Base-by-base conservation (phyloP, 2,888 invertebrate genomes). In the Malthinus flaveolus region DNA sequence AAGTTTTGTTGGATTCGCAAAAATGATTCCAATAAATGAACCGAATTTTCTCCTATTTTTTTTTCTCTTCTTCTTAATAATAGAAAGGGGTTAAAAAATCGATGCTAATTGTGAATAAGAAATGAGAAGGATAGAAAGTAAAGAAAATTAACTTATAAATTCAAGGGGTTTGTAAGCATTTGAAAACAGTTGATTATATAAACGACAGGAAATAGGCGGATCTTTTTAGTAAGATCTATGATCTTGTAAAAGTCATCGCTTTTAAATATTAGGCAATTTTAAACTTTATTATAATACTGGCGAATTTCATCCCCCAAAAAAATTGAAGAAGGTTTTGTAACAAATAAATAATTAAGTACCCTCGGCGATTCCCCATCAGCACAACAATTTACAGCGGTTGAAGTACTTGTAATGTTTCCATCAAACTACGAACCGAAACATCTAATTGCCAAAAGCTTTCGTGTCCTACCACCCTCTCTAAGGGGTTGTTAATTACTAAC, bases 381-480 rank as follows among this genome's bases (percentile, higher is more conserved):
- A 68, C 64, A 54, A 66, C 70, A 73, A 73, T 75, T 74, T 75
- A 71, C 71, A 71, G 71, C 70, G 71, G 68, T 69, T 69, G 68
- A 63, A 55, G 68, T 67, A 66, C 65, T 69, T 67, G 70, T 73
- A 73, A 74, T 74, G 72, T 72, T 70, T 73, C 73, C 70, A 74
- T 73, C 71, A 72, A 61, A 57, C 57, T 61, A 61, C 61, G 70
- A 70, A 71, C 69, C 73, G 72, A 71, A 74, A 75, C 74, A 68
- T 70, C 73, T 74, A 76, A 76, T 76, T 75, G 75, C 75, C 73
- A 72, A 76, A 76, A 76, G 76, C 76, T 76, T 75, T 76, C 74
- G 72, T 73, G 73, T 72, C 72, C 66, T 63, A 64, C 67, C 67
- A 61, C 71, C 72, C 70, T 68, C 61, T 47, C 67, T 59, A 61